A percentile compares a stretch with the other conserved stretches of the same genome.
Conservation (phyloP, 2,888 invertebrate genomes). For the Dryadula phaetusa region DNA sequence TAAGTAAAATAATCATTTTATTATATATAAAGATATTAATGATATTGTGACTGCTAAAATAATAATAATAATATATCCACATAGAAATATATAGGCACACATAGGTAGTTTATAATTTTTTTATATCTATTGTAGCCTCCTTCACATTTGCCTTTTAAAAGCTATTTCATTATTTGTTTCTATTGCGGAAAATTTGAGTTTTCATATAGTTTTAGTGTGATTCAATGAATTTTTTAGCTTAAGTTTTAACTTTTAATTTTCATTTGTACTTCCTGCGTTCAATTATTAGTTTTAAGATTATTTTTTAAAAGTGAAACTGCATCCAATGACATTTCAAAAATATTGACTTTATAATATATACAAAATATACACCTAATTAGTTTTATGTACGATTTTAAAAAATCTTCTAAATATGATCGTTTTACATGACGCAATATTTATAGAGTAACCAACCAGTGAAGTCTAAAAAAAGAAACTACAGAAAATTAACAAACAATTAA, state of each 20-base stretch:
- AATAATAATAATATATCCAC: neutral
- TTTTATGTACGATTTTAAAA: too few relatives aligned
- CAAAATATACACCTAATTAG: neutral
- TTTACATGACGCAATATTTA: too few relatives aligned
- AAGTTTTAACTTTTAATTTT: slow-evolving; percentile 41
- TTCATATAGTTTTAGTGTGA: slow-evolving; percentile 16
- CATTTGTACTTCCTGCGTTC: slow-evolving; percentile 71
- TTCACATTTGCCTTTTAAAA: neutral
- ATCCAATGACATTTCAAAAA: slow-evolving; percentile 17
- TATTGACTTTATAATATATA: neutral
- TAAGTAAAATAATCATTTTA: neutral
- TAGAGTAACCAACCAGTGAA: too few relatives aligned
- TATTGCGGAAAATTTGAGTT: neutral
- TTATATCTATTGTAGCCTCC: neutral
- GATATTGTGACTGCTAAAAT: neutral
- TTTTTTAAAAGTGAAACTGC: slow-evolving; percentile 45
- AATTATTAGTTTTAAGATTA: slow-evolving; percentile 70
- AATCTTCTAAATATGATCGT: too few relatives aligned
- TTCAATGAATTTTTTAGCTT: slow-evolving; percentile 21
- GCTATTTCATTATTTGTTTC: neutral
- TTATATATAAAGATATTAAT: neutral
- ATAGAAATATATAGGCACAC: neutral
- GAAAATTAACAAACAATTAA: too few relatives aligned
- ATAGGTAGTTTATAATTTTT: neutral
- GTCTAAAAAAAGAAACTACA: too few relatives aligned